These are phyloP conservation scores for Sciaenops ocellatus DNA, from an alignment of 2,797 vertebrate species.

Conservation along the genomic window DNA sequence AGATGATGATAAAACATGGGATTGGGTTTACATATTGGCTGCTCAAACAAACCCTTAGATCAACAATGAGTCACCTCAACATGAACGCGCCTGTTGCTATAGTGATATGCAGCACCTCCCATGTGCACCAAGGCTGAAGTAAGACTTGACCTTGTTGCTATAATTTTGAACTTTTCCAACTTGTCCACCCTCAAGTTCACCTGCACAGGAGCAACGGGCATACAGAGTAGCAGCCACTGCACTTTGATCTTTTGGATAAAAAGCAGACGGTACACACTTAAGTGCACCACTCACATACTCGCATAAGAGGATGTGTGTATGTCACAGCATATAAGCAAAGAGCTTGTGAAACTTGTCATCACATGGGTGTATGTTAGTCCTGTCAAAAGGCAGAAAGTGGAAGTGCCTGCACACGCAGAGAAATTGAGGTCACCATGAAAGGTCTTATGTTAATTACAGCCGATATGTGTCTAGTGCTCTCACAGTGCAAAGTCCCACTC, in stretches of 20 bases:
- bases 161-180: constrained; percentile 25
- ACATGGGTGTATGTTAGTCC: constrained; percentile 6
- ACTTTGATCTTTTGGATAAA: not conserved
- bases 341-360: constrained; percentile 8
- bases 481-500: constrained; percentile 41
- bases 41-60: constrained; percentile 48
- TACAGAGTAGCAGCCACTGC: not conserved
- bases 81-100: constrained; percentile 45
- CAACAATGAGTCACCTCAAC: constrained; percentile 71
- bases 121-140: constrained; percentile 36
- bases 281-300: not conserved
- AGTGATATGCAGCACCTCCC: constrained; percentile 43
- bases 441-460: constrained; percentile 45
- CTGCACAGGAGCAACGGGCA: not conserved
- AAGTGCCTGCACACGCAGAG: constrained; percentile 1
- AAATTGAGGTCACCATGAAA: constrained; percentile 35
- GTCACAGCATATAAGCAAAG: not conserved
- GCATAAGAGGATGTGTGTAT: constrained; percentile 10
- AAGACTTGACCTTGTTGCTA: constrained; percentile 41
- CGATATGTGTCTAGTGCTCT: constrained; percentile 46
- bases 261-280: not conserved
- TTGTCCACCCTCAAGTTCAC: constrained; percentile 9
- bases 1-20: not conserved
- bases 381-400: constrained; percentile 30
- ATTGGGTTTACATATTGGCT: constrained; percentile 11